phyloP scores from a whole-genome alignment of 2,888 invertebrate genomes.

The Clostera curtula region DNA sequence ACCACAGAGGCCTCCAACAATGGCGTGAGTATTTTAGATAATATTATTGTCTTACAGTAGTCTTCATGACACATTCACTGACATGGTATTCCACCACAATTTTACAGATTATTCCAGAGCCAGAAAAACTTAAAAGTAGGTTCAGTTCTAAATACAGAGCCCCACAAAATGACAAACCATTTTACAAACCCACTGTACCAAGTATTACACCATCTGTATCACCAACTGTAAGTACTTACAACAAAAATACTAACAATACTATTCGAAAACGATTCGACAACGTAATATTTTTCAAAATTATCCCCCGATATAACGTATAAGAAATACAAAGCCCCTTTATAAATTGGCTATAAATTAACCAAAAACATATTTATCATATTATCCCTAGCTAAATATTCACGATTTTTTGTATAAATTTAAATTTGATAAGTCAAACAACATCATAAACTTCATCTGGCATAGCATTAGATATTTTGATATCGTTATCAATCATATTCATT shows the following conservation, averaged over 20 bases:
- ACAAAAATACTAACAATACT: constrained; percentile 16
- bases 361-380: constrained; percentile 7
- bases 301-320: constrained; percentile 3
- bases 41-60: constrained; percentile 1
- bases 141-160: constrained; percentile 77
- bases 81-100: constrained; percentile 15
- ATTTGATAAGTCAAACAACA: too few species aligned
- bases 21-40: constrained; percentile 47
- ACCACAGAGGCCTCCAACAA: constrained; percentile 57
- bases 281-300: constrained; percentile 19
- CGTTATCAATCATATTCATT: constrained; percentile 9
- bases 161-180: constrained; percentile 69
- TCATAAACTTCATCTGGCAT: too few species aligned
- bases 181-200: constrained; percentile 78
- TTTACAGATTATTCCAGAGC: constrained; percentile 61
- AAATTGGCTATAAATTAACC: constrained; percentile 46
- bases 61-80: constrained; percentile 1
- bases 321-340: constrained; percentile 66
- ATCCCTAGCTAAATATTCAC: too few species aligned
- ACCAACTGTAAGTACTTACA: constrained; percentile 65
- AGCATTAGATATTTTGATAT: too few species aligned
- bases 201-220: constrained; percentile 73
- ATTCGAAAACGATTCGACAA: constrained; percentile 11
- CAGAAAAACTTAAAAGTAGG: constrained; percentile 66
- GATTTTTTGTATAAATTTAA: too few species aligned